Evolutionary conservation across 2,797 vertebrate genomes (phyloP).

Genomic region (Iguana delicatissima): DNA sequence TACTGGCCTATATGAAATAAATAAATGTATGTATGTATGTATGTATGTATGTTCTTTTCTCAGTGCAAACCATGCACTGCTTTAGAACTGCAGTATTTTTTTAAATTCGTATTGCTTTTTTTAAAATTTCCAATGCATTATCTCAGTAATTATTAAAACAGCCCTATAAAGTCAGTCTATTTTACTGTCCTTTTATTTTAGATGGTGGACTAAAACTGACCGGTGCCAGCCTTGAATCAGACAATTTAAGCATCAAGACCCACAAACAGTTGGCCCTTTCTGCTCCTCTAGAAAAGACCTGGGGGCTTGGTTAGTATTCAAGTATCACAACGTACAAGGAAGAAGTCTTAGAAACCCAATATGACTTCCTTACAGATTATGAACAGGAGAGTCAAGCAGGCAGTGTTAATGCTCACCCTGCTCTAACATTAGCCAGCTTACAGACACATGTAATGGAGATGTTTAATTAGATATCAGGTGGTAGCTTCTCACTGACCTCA

Average conservation of each 20-base stretch:
- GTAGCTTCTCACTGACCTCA: conserved; percentile 65
- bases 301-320: neutral
- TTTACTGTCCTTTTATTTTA: neutral
- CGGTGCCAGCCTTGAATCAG: neutral
- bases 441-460: conserved; percentile 54
- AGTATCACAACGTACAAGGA: neutral
- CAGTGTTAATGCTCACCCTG: neutral
- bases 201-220: neutral
- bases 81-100: neutral
- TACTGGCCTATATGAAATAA: too few relatives aligned
- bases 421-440: conserved; percentile 33
- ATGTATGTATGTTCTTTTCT: too few relatives aligned
- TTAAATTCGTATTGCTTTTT: neutral
- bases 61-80: neutral
- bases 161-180: neutral
- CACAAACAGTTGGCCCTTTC: neutral
- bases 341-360: neutral
- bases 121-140: neutral
- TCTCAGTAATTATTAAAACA: neutral
- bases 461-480: conserved; percentile 64
- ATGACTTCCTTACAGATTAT: conserved; percentile 26
- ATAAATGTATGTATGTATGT: too few relatives aligned
- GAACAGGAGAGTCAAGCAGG: neutral
- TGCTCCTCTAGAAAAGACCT: neutral
- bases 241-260: neutral